Base-by-base conservation (phyloP, 2,888 invertebrate species). In the Mimumesa dahlbomi region DNA sequence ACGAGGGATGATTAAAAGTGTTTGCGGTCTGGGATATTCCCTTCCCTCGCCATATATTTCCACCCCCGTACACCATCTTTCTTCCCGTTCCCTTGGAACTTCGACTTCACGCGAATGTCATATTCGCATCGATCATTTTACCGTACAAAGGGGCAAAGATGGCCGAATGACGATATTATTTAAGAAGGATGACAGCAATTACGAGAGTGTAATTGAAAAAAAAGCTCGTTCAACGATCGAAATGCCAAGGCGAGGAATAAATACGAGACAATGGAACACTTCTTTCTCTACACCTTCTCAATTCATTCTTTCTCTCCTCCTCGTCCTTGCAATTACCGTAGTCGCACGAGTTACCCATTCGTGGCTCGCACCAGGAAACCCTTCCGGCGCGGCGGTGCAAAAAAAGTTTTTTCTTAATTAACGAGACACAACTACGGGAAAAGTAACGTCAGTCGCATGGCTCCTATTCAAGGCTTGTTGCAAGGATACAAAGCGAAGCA, bases 341-440 rank as follows among this genome's bases (percentile, higher is more conserved):
- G 48, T 63, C 48, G 54, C 48, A 48, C 29, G 14, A 3, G 53
- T 57, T 43, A 68, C 61, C 57, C 61, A 29, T 68, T 69, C 52
- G 49, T 25, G 45, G 29, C 31, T 9, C 9, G 34, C 4, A 11
- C 25, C 7, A 25, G 4, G 25, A 25, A 25, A 25, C 5, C 34
- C 34, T n/a, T 34, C 34, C 3, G 34, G 34, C 34, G 11, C 2
- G 7, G n/a, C 3, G 34, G 34, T 25, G 7, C 3, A 25, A 25
- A 25, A 25, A 25, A 25, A 25, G 46, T 61, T 29, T 38, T 53
- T 56, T 57, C 75, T 69, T 75, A 75, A 75, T 75, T 75, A 75
- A 75, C 70, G 75, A 59, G 36, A 50, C 45, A 63, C 63, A 38
- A 36, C 36, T 21, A 11, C 36, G 19, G 40, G 34, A 19, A 66